These are phyloP conservation scores for Heliothis peltigera DNA, from an alignment of 2,888 invertebrate species.

Conservation along the genomic window DNA sequence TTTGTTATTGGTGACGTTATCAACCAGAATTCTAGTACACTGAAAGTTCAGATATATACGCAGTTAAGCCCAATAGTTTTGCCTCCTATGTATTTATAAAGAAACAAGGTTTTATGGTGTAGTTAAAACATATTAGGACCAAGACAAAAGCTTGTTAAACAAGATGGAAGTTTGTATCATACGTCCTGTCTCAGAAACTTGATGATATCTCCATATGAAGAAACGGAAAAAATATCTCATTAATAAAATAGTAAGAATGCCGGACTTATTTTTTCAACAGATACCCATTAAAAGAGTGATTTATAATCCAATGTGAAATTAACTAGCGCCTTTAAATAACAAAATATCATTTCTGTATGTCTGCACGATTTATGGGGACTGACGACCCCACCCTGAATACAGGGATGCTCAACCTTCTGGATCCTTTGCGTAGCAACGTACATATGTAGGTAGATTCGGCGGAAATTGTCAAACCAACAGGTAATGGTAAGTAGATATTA, in stretches of 20 bases:
- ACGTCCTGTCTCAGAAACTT: constrained; percentile 7
- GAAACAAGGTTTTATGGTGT: too few species aligned
- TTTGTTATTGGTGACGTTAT: too few species aligned
- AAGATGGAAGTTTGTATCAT: not conserved
- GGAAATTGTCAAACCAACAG: too few species aligned
- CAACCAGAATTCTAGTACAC: too few species aligned
- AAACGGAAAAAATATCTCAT: constrained; percentile 55
- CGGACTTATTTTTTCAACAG: constrained; percentile 59
- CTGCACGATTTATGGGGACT: constrained; percentile 69
- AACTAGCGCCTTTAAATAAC: constrained; percentile 79
- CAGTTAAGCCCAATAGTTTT: too few species aligned
- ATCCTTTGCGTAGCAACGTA: not conserved
- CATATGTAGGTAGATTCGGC: not conserved
- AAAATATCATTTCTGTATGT: constrained; percentile 76
- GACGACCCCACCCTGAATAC: constrained; percentile 59
- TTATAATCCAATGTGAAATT: constrained; percentile 74
- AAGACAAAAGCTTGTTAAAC: not conserved
- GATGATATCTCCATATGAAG: constrained; percentile 45
- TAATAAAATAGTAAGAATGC: constrained; percentile 58
- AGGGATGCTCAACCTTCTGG: constrained; percentile 47
- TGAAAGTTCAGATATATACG: too few species aligned
- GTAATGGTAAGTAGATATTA: too few species aligned
- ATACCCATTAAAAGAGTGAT: constrained; percentile 69
- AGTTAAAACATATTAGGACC: not conserved
- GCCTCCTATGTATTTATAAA: too few species aligned